These are phyloP conservation scores for Trididemnum miniatum DNA, from an alignment of 23 tunicate species.

Conservation along the genomic window DNA sequence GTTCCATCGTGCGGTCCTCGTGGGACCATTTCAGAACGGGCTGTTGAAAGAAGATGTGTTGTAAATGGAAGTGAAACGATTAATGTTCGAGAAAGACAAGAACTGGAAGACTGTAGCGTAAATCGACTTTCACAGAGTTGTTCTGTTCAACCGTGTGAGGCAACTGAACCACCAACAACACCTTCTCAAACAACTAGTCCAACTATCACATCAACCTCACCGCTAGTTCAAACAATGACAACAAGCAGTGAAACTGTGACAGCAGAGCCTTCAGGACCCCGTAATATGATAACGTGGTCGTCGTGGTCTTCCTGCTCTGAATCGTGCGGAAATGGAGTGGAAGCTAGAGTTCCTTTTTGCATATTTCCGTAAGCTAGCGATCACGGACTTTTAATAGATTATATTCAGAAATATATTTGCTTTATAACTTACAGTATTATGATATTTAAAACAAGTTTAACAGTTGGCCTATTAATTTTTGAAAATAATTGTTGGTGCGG, in stretches of 20 bases:
- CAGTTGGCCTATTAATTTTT: no score
- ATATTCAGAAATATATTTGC: no score
- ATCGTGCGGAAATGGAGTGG: neutral
- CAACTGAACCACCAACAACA: neutral
- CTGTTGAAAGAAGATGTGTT: neutral
- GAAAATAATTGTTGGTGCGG: no score
- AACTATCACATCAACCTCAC: neutral
- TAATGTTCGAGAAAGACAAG: neutral
- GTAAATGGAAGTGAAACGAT: neutral
- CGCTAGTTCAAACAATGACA: neutral
- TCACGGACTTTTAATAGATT: no score
- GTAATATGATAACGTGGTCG: neutral
- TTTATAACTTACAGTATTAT: no score
- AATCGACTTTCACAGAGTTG: neutral
- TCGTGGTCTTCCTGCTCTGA: neutral
- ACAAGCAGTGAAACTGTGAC: neutral
- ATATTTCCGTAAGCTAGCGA: no score
- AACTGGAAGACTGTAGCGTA: neutral
- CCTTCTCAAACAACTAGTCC: neutral
- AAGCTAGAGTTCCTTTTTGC: neutral
- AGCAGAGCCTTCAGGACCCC: neutral
- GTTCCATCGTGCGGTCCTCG: neutral
- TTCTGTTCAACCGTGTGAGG: neutral
- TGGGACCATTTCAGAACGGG: neutral
- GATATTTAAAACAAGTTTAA: no score